phyloP scores from a whole-genome alignment of 2,888 invertebrate genomes.

The Ceramica pisi region DNA sequence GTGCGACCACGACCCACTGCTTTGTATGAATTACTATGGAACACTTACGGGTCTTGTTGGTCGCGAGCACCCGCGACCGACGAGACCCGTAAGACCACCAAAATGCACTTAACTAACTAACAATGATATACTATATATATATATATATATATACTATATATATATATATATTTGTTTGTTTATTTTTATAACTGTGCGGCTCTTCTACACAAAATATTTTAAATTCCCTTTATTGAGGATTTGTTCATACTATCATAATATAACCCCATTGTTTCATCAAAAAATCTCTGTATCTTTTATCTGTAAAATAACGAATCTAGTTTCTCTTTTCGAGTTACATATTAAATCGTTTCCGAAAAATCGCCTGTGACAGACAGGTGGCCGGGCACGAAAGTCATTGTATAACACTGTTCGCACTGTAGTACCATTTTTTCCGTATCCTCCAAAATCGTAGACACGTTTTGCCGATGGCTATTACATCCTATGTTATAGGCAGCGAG shows the following conservation, averaged over 20 bases:
- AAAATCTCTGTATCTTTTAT: not conserved
- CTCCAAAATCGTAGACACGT: conserved; percentile 9
- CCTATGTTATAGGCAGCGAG: not conserved
- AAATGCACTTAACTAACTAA: too few species aligned
- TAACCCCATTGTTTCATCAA: not conserved
- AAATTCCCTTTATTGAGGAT: not conserved
- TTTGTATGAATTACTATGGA: too few species aligned
- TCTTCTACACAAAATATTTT: not conserved
- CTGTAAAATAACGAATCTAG: not conserved
- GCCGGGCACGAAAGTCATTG: conserved; percentile 13
- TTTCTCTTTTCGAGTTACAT: conserved; percentile 3
- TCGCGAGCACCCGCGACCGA: too few species aligned
- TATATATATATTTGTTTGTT: too few species aligned
- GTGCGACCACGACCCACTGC: too few species aligned
- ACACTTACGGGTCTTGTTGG: too few species aligned
- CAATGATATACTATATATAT: too few species aligned
- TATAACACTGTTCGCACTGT: not conserved
- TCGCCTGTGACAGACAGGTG: conserved; percentile 20
- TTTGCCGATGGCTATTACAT: conserved; percentile 12
- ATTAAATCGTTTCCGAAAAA: conserved; percentile 26
- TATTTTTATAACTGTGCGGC: too few species aligned
- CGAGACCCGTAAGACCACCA: too few species aligned
- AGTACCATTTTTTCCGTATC: conserved; percentile 10
- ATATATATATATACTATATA: too few species aligned
- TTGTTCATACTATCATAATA: not conserved